Base-by-base conservation (phyloP, 2,797 vertebrate genomes). In the Ptychadena robeensis region DNA sequence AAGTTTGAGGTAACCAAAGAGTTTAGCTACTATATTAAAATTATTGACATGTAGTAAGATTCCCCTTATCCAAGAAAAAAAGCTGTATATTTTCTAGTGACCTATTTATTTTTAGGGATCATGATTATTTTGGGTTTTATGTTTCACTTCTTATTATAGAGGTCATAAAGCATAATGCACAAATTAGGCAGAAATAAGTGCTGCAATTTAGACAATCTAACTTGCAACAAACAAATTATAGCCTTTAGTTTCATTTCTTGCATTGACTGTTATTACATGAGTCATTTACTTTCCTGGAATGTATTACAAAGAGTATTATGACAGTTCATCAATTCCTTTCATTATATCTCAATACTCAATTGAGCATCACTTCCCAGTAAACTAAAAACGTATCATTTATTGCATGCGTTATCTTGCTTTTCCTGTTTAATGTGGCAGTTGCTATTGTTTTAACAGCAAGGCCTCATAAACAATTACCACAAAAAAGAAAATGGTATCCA, bases 311-410 rank as follows among this genome's bases (percentile, higher is more conserved):
- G 30, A 28, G 11, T 59, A 61, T 40, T 61, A 34, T 37, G 22
- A 73, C 57, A 61, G 72, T 63, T 64, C 73, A 64, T 76, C 61
- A 28, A 38, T 44, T 66, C 22, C 28, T 40, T 40, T 66, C 37
- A 66, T 37, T 30, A 66, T 65, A 76, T 65, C 18, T 38, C 61
- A 63, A 38, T 37, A 63, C 61, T 66, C 73, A 76, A 44, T 63
- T 76, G 63, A 65, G 61, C 73, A 65, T 65, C 28, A 40, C 73
- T 40, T 30, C 61, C 30, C 61, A 48, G 40, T 65, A 44, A 76
- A 32, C 37, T 9, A 22, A 66, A 61, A 34, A 10, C 28, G 9
- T 66, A 25, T 66, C n/a, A 77, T 32, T 77, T 34, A 31, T 48
- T 12, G 28, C 31, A 12, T 25, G 38, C 30, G 14, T 31, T 30